A percentile compares a stretch with the other conserved stretches of the same genome.
phyloP scores from a whole-genome alignment of 2,888 invertebrate genomes.

The Melanchra persicariae region DNA sequence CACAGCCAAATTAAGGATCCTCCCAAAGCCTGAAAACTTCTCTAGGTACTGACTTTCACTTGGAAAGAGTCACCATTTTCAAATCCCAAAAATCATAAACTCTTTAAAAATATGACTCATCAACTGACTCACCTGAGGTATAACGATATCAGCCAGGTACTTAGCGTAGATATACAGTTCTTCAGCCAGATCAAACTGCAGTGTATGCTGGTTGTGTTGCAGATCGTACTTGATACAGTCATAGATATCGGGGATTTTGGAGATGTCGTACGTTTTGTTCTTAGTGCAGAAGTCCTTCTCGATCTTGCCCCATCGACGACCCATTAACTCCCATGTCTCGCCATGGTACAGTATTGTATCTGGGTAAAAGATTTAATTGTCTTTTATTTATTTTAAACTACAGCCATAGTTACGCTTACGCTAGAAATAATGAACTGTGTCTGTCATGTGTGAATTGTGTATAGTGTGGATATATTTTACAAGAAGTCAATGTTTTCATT shows the following conservation, averaged over 20 bases:
- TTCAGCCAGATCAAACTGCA: constrained; percentile 98
- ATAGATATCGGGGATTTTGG: constrained; percentile 99
- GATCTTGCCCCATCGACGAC: constrained; percentile 98
- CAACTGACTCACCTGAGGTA: constrained; percentile 97
- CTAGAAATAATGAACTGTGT: too few relatives aligned
- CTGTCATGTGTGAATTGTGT: too few relatives aligned
- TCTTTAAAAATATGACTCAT: too few relatives aligned
- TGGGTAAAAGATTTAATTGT: constrained; percentile 66
- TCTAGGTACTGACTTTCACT: too few relatives aligned
- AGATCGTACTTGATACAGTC: constrained; percentile 99
- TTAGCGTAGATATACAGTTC: constrained; percentile 98
- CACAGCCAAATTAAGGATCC: too few relatives aligned
- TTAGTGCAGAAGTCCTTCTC: constrained; percentile 99
- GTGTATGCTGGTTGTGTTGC: constrained; percentile 98
- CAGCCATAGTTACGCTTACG: too few relatives aligned
- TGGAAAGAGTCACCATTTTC: too few relatives aligned
- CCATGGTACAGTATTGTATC: constrained; percentile 99
- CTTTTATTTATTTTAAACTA: too few relatives aligned
- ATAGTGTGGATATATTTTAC: too few relatives aligned
- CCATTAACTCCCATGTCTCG: constrained; percentile 99
- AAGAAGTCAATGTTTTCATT: too few relatives aligned
- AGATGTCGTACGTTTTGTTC: constrained; percentile 98
- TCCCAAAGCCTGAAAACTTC: too few relatives aligned
- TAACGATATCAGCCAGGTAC: constrained; percentile 99
- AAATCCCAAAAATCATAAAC: too few relatives aligned